Conservation (phyloP, 2,888 invertebrate genomes). For the Gasteruption jaculator region DNA sequence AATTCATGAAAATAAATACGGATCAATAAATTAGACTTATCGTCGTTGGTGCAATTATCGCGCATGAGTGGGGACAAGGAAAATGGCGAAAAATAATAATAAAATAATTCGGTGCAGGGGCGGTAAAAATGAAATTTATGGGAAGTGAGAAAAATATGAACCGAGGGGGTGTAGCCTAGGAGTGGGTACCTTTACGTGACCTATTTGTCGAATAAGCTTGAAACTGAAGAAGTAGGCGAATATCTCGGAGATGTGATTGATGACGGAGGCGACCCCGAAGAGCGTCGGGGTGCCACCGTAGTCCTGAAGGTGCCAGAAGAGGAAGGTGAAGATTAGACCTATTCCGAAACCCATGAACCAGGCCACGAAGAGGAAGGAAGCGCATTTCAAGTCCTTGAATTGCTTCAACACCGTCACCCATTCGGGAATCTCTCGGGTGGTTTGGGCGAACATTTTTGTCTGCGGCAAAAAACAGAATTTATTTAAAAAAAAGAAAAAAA, state of each 20-base stretch:
- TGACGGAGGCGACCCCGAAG: constrained; percentile 96
- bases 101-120: no score
- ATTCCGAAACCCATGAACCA: constrained; percentile 99
- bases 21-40: no score
- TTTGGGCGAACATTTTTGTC: constrained; percentile 90
- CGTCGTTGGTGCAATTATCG: no score
- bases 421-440: constrained; percentile 84
- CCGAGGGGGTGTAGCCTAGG: not conserved
- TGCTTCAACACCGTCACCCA: constrained; percentile 90
- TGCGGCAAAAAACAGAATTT: constrained; percentile 47
- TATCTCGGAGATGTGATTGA: constrained; percentile 98
- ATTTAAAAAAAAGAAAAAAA: not conserved
- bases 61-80: no score
- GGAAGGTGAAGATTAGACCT: constrained; percentile 96
- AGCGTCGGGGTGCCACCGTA: constrained; percentile 95
- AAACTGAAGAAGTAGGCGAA: constrained; percentile 98
- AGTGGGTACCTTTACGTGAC: constrained; percentile 87
- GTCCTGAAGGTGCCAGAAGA: constrained; percentile 98
- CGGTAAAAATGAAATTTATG: no score
- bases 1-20: not conserved
- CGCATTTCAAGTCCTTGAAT: constrained; percentile 85
- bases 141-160: not conserved
- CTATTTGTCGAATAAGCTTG: constrained; percentile 88
- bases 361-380: constrained; percentile 89
- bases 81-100: no score